A percentile compares a stretch with the other conserved stretches of the same genome.
Evolutionary conservation across 2,888 invertebrate genomes (phyloP).

Genomic region (Sarcophaga caerulescens): DNA sequence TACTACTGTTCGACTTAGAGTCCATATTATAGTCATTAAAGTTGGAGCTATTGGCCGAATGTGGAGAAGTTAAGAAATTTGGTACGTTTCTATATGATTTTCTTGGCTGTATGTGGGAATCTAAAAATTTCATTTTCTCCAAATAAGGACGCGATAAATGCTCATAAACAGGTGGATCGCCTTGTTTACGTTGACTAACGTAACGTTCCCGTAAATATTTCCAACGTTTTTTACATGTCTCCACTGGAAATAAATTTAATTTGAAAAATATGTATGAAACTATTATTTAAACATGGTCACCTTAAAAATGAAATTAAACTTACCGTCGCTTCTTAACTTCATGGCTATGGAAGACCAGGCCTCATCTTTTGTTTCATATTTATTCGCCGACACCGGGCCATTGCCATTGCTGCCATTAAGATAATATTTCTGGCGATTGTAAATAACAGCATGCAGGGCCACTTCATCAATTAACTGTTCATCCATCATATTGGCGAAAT

Average conservation of each 20-base stretch:
- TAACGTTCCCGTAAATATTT: constrained; percentile 81
- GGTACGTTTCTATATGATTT: constrained; percentile 80
- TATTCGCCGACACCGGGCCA: constrained; percentile 70
- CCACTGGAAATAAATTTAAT: constrained; percentile 72
- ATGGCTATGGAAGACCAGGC: constrained; percentile 80
- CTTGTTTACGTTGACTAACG: constrained; percentile 81
- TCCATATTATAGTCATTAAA: constrained; percentile 80
- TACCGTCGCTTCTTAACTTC: constrained; percentile 80
- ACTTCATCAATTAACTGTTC: constrained; percentile 81
- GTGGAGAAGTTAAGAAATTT: constrained; percentile 79
- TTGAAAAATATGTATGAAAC: no score
- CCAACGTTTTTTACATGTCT: constrained; percentile 81
- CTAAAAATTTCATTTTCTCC: constrained; percentile 81
- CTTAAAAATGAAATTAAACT: constrained; percentile 53
- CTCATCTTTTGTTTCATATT: constrained; percentile 80
- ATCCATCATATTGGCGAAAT: constrained; percentile 77
- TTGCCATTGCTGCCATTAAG: constrained; percentile 75
- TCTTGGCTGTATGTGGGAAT: constrained; percentile 80
- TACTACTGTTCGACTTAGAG: constrained; percentile 80
- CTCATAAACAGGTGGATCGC: constrained; percentile 80
- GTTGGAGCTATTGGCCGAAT: constrained; percentile 77
- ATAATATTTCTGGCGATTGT: constrained; percentile 80
- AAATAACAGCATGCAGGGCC: constrained; percentile 80
- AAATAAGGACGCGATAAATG: constrained; percentile 81
- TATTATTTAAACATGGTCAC: no score